Evolutionary conservation across 2,888 invertebrate genomes (phyloP).

Genomic region (Nineta flava): DNA sequence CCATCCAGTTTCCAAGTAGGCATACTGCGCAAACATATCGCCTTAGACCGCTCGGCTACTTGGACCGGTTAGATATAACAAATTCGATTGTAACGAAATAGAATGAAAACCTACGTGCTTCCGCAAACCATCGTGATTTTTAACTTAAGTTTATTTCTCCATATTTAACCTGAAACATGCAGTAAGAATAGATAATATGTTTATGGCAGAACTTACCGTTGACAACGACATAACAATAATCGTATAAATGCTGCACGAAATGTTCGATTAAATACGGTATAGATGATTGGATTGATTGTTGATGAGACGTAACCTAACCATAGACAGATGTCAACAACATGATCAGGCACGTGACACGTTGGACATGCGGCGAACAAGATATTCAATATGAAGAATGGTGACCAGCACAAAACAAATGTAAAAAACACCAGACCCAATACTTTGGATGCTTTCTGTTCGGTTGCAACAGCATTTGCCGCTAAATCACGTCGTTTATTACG

Average conservation of each 20-base stretch:
- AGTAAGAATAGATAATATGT: no score
- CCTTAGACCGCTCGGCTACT: no score
- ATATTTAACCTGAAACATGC: no score
- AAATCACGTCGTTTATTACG: conserved; percentile 52
- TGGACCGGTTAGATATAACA: no score
- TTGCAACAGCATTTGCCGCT: conserved; percentile 69
- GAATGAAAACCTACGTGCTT: no score
- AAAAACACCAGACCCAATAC: conserved; percentile 83
- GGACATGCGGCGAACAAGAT: conserved; percentile 76
- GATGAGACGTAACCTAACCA: conserved; percentile 90
- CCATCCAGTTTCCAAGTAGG: no score
- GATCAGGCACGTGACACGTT: conserved; percentile 55
- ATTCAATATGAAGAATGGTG: conserved; percentile 81
- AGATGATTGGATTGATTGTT: conserved; percentile 86
- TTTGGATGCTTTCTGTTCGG: conserved; percentile 90
- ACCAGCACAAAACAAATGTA: conserved; percentile 86
- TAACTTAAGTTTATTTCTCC: no score
- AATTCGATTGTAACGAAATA: no score
- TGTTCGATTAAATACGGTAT: conserved; percentile 81
- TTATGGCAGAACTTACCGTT: conserved; percentile 34
- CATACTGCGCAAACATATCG: no score
- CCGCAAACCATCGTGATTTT: no score
- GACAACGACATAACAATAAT: conserved; percentile 57
- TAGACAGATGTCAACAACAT: conserved; percentile 65
- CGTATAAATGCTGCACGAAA: conserved; percentile 75